Evolutionary conservation across 64 coral and sea anemone genomes (phyloP).

Genomic region (Montipora foliosa): DNA sequence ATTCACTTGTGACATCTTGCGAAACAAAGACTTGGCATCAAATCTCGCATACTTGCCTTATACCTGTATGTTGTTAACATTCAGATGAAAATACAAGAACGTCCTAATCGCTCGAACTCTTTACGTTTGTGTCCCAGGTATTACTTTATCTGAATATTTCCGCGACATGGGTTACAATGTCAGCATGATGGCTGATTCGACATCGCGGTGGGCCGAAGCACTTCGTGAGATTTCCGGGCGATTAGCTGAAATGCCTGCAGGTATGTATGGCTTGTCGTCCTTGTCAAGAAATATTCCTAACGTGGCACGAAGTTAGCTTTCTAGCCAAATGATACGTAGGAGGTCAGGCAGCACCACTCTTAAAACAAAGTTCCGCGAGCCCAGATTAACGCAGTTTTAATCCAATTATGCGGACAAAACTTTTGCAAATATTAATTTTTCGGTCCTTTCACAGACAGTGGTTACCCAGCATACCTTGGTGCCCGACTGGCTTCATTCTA

Average conservation of each 20-base stretch:
- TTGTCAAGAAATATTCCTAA: too few relatives aligned
- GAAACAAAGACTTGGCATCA: too few relatives aligned
- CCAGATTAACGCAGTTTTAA: too few relatives aligned
- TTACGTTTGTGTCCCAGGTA: constrained; percentile 54
- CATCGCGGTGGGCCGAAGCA: constrained; percentile 98
- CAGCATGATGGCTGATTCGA: constrained; percentile 99
- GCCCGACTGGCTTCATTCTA: constrained; percentile 99
- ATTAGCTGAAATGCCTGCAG: constrained; percentile 99
- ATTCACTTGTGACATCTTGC: too few relatives aligned
- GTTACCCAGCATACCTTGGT: constrained; percentile 97
- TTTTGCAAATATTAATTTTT: neutral
- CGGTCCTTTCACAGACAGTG: constrained; percentile 72
- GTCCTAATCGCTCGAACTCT: neutral
- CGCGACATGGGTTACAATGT: constrained; percentile 98
- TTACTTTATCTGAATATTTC: constrained; percentile 97
- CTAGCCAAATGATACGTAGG: too few relatives aligned
- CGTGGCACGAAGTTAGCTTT: too few relatives aligned
- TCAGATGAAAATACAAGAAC: too few relatives aligned
- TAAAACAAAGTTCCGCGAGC: too few relatives aligned
- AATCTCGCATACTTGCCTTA: too few relatives aligned
- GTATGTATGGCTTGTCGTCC: constrained; percentile 13
- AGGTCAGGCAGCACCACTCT: too few relatives aligned
- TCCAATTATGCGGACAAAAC: too few relatives aligned
- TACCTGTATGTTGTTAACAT: too few relatives aligned
- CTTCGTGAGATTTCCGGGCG: constrained; percentile 99